phyloP scores from a whole-genome alignment of 2,888 invertebrate genomes.

The Drosophila ustulata region DNA sequence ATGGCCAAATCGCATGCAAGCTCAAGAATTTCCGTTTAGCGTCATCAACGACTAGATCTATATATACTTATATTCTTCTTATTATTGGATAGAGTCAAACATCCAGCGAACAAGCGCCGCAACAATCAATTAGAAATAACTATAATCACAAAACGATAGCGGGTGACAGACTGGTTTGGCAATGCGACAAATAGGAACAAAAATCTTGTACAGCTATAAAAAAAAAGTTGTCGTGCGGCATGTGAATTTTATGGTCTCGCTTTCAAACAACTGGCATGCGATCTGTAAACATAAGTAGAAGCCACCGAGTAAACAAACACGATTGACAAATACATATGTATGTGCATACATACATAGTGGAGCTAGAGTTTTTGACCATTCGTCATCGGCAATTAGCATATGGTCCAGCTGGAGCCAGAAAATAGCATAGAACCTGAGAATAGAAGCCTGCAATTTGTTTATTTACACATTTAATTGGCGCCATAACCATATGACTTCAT shows the following conservation, averaged over 20 bases:
- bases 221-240: conserved; percentile 14
- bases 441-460: conserved; percentile 53
- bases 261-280: conserved; percentile 42
- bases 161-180: conserved; percentile 49
- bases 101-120: background rate
- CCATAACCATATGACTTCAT: conserved; percentile 56
- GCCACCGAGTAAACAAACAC: conserved; percentile 3
- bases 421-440: conserved; percentile 13
- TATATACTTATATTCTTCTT: conserved; percentile 3
- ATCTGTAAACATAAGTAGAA: conserved; percentile 40
- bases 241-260: conserved; percentile 44
- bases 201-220: conserved; percentile 14
- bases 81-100: conserved; percentile 10
- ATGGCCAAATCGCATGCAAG: conserved; percentile 34
- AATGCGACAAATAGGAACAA: conserved; percentile 15
- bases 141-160: conserved; percentile 35
- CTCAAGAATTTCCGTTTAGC: conserved; percentile 63
- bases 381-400: conserved; percentile 69
- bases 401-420: conserved; percentile 18
- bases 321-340: conserved; percentile 28
- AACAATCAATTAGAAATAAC: conserved; percentile 39
- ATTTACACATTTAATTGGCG: conserved; percentile 66
- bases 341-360: background rate
- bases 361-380: conserved; percentile 42
- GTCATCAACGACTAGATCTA: conserved; percentile 43